Conservation (phyloP, 2,888 invertebrate species). For the Brachyptera putata region DNA sequence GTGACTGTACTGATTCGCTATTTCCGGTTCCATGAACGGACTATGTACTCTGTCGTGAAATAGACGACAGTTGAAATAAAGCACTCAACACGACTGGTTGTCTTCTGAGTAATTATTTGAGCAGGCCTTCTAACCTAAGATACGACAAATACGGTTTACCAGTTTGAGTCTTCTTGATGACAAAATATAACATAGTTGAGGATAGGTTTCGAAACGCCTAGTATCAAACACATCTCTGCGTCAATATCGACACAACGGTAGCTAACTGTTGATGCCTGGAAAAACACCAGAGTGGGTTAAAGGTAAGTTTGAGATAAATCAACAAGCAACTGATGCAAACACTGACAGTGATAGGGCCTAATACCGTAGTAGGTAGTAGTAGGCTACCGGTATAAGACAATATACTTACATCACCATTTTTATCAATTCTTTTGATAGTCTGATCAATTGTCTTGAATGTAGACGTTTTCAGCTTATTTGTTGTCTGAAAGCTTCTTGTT, state of each 20-base stretch:
- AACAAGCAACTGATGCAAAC: neutral
- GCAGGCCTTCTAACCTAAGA: no score
- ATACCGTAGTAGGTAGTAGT: no score
- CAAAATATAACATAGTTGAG: conserved; percentile 97
- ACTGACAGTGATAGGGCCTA: conserved; percentile 13
- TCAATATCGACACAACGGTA: conserved; percentile 70
- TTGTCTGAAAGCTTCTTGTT: conserved; percentile 61
- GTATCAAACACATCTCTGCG: conserved; percentile 59
- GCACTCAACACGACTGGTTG: no score
- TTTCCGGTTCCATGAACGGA: no score
- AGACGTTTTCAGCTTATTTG: conserved; percentile 48
- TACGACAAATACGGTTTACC: conserved; percentile 47
- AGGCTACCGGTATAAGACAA: no score
- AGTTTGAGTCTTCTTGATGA: conserved; percentile 96
- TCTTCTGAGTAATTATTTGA: no score
- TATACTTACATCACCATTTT: conserved; percentile 37
- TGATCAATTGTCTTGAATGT: conserved; percentile 65
- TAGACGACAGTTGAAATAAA: no score
- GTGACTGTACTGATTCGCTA: no score
- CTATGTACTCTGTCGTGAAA: no score
- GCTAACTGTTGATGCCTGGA: conserved; percentile 46
- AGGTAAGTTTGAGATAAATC: neutral
- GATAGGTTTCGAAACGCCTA: conserved; percentile 91
- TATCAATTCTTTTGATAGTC: conserved; percentile 48
- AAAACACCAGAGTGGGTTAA: neutral